Conservation (phyloP, 2,888 invertebrate species). For the Hyppa rectilinea region DNA sequence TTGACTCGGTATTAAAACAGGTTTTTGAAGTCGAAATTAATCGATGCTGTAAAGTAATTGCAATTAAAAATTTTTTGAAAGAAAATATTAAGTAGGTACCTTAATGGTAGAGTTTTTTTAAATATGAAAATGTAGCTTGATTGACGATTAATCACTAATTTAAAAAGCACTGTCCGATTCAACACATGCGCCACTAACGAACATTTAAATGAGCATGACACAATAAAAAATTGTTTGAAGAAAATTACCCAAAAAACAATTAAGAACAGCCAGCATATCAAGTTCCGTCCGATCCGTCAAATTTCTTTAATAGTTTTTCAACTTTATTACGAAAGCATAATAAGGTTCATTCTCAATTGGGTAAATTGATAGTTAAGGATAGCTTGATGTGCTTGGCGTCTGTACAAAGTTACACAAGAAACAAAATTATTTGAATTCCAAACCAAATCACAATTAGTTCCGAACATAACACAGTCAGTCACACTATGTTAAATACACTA, state of each 20-base stretch:
- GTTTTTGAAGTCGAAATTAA: constrained; percentile 31
- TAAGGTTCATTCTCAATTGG: no score
- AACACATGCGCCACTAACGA: not conserved
- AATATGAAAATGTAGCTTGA: not conserved
- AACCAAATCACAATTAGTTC: not conserved
- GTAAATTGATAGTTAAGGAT: no score
- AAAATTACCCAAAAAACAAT: no score
- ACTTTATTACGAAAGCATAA: no score
- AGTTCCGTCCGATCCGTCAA: no score
- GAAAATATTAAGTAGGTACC: not conserved
- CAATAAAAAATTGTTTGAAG: not conserved
- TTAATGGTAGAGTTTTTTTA: not conserved
- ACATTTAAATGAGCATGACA: not conserved
- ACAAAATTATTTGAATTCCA: not conserved
- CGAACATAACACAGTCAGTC: not conserved
- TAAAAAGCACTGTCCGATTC: no score
- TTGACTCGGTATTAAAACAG: constrained; percentile 23
- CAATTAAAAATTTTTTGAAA: constrained; percentile 4
- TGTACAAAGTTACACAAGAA: not conserved
- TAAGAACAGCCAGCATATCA: no score
- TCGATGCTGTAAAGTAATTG: constrained; percentile 32
- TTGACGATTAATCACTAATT: not conserved
- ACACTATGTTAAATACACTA: constrained; percentile 1
- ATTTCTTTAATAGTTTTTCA: no score
- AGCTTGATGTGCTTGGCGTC: no score